These are phyloP conservation scores for Oryzias javanicus DNA, from an alignment of 2,113 vertebrate species.

Conservation along the genomic window DNA sequence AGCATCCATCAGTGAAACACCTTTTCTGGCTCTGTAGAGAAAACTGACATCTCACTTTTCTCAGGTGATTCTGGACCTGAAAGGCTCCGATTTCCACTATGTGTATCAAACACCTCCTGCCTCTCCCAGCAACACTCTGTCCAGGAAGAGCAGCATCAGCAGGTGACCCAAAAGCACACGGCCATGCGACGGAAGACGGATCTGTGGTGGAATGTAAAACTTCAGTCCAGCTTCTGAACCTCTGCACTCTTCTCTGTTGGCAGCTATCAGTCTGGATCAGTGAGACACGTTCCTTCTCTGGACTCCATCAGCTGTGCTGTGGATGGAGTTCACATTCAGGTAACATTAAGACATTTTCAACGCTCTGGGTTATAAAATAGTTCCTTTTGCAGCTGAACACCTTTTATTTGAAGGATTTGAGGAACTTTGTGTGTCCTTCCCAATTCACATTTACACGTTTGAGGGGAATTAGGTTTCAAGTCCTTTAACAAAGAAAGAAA, in stretches of 20 bases:
- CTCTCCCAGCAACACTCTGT: constrained; percentile 79
- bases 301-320: constrained; percentile 80
- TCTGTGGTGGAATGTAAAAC: too few relatives aligned
- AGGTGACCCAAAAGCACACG: constrained; percentile 62
- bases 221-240: too few relatives aligned
- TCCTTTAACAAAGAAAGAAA: too few relatives aligned
- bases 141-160: constrained; percentile 83
- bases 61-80: constrained; percentile 83
- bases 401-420: too few relatives aligned
- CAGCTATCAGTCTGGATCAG: constrained; percentile 75
- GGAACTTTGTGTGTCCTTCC: too few relatives aligned
- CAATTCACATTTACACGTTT: too few relatives aligned
- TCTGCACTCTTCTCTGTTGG: not conserved
- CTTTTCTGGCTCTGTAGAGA: not conserved
- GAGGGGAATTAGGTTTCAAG: too few relatives aligned
- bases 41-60: not conserved
- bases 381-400: too few relatives aligned
- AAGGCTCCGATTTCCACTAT: constrained; percentile 81
- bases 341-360: constrained; percentile 28
- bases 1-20: not conserved
- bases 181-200: not conserved
- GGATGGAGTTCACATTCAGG: constrained; percentile 77
- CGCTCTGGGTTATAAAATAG: too few relatives aligned
- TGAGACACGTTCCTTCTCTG: constrained; percentile 80
- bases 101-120: constrained; percentile 82